Base-by-base conservation (phyloP, 2,888 invertebrate species). In the Nebria salina region DNA sequence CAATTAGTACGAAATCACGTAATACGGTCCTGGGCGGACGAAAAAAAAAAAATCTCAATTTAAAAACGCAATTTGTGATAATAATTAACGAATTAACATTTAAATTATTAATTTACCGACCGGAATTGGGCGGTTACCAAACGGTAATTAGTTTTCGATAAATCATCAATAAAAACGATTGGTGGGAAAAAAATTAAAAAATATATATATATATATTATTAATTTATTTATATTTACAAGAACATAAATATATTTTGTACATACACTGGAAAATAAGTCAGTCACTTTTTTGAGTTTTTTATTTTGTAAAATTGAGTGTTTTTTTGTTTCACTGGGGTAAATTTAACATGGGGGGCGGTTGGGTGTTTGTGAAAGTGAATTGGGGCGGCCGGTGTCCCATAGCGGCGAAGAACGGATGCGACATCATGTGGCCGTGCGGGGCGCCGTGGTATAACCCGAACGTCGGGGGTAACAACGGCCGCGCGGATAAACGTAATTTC, bases 401-500 rank as follows among this genome's bases (percentile, higher is more conserved):
- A 0, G 93, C 92, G 64, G 94, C 93, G 85, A 93, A 92, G 83
- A 94, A 91, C n/a, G 93, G 93, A 41, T 92, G 92, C 3, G 88
- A 88, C 85, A 91, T 89, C 75, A 89, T 87, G 68, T 88, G 88
- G 65, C 89, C 90, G 0, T 92, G 92, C 6, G 92, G 92, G 54
- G 93, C 93, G 0, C 92, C 93, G 82, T 90, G 90, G 85, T 94
- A 92, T 82, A 93, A 90, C 42, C 94, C 94, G 86, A 94, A 94
- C 66, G 94, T 93, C 15, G 94, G 94, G 73, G 94, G 94, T 78
- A 96, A 89, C 82, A 95, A 89, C 0, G 96, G 96, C 83, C 95
- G 90, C 5, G 95, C 95, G n/a, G 96, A 95, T 41, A 96, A 91
- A 85, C 97, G 92, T 77, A 97, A 90, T 88, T 97, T 97, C 89